Evolutionary conservation across 1,140 invertebrate genomes (phyloP), one percentile per base, ranked within the genome.

Genomic region (Nilaparvata lugens): DNA sequence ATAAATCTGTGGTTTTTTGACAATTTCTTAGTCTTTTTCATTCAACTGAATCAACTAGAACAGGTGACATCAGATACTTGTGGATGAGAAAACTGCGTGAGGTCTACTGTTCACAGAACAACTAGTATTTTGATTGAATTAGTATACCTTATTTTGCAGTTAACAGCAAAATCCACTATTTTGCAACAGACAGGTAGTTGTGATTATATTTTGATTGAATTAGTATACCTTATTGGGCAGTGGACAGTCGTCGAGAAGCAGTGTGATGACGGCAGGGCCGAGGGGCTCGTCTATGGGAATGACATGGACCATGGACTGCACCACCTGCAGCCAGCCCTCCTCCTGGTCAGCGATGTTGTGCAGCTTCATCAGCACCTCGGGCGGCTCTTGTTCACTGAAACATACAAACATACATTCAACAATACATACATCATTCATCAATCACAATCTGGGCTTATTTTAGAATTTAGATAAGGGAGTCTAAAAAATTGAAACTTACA

Each of bases 161-260:
- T n/a, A n/a, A n/a, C n/a, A n/a, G n/a, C n/a, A n/a, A n/a, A n/a
- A n/a, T n/a, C n/a, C n/a, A n/a, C n/a, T n/a, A n/a, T n/a, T n/a
- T n/a, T n/a, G n/a, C n/a, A n/a, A n/a, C n/a, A n/a, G n/a, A n/a
- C n/a, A n/a, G n/a, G n/a, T n/a, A n/a, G n/a, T n/a, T n/a, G n/a
- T n/a, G n/a, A n/a, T n/a, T n/a, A n/a, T n/a, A n/a, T n/a, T n/a
- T n/a, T n/a, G n/a, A n/a, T n/a, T n/a, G n/a, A n/a, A n/a, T n/a
- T n/a, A n/a, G n/a, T 19, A 58, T 71, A 84, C 91, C 79, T 90
- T 91, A 28, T 90, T 89, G 48, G 94, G 93, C 64, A 97, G 74
- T 35, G 93, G 92, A 70, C 90, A 94, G 71, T 96, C 93, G 74
- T 97, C 93, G 31, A 97, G 75, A 14, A 97, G 74, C 53, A 96